These are phyloP conservation scores for Leptinotarsa undecemlineata DNA, from an alignment of 1,140 invertebrate genomes.

Conservation along the genomic window DNA sequence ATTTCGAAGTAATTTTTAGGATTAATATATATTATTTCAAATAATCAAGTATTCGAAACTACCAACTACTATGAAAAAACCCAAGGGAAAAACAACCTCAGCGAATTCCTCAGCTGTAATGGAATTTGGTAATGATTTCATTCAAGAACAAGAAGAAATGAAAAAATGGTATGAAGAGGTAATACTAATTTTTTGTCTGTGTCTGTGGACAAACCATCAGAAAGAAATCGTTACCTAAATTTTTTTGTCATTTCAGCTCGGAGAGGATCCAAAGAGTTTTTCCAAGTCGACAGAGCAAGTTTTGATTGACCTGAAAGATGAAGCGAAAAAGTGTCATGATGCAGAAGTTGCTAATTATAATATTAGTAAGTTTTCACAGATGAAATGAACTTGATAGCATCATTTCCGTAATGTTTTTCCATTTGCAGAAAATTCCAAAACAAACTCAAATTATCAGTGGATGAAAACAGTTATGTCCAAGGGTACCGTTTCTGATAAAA, in stretches of 20 bases:
- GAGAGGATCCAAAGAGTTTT: slow-evolving; percentile 48
- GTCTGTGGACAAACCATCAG: background rate
- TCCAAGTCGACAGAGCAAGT: slow-evolving; percentile 57
- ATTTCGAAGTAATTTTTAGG: too few species aligned
- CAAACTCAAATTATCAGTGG: slow-evolving; percentile 69
- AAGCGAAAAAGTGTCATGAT: slow-evolving; percentile 64
- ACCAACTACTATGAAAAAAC: background rate
- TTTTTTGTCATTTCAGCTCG: slow-evolving; percentile 2
- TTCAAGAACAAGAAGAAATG: slow-evolving; percentile 26
- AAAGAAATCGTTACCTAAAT: background rate
- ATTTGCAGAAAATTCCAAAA: slow-evolving; percentile 58
- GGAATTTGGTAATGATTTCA: background rate
- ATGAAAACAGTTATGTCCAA: slow-evolving; percentile 77
- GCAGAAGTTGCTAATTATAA: slow-evolving; percentile 57
- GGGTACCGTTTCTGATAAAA: slow-evolving; percentile 83
- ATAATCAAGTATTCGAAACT: too few species aligned
- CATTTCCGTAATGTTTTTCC: slow-evolving; percentile 29
- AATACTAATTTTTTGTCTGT: background rate
- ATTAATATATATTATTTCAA: too few species aligned
- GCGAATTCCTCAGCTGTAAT: background rate
- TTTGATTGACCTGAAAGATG: slow-evolving; percentile 61
- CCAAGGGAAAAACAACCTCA: background rate
- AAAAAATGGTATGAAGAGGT: slow-evolving; percentile 43
- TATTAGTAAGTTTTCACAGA: slow-evolving; percentile 55
- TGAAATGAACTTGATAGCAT: slow-evolving; percentile 16